These are phyloP conservation scores for Macquaria ambigua DNA, from an alignment of 2,113 vertebrate genomes.

Conservation along the genomic window DNA sequence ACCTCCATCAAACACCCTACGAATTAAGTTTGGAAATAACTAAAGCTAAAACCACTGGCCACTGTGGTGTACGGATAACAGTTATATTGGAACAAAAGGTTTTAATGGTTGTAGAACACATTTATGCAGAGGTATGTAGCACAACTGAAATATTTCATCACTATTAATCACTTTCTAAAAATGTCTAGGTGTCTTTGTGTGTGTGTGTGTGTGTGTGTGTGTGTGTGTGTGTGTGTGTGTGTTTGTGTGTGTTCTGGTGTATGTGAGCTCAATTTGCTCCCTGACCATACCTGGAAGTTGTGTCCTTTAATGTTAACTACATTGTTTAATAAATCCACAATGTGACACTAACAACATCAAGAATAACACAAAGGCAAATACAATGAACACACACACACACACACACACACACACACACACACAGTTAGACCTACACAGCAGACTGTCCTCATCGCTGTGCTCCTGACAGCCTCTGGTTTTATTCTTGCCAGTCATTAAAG, in stretches of 20 bases:
- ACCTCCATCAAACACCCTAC: background rate
- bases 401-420: background rate
- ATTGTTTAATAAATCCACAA: conserved; percentile 11
- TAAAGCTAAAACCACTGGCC: background rate
- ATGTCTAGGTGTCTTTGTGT: background rate
- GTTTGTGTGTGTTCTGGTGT: background rate
- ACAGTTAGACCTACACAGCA: conserved; percentile 13
- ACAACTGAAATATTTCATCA: background rate
- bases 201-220: background rate
- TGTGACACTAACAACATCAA: background rate
- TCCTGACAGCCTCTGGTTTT: conserved; percentile 67
- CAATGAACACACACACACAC: background rate
- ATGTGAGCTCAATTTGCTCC: background rate
- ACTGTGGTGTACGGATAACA: background rate
- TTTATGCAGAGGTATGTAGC: background rate
- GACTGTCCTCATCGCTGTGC: conserved; percentile 44
- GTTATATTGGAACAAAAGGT: background rate
- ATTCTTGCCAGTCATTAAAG: conserved; percentile 76
- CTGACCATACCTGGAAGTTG: background rate
- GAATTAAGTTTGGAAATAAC: background rate
- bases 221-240: background rate
- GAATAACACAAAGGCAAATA: conserved; percentile 4
- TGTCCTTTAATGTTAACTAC: conserved; percentile 5
- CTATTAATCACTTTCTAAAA: background rate
- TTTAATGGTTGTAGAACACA: background rate